Conservation (phyloP, 2,888 invertebrate genomes). For the Drosophila bunnanda region DNA sequence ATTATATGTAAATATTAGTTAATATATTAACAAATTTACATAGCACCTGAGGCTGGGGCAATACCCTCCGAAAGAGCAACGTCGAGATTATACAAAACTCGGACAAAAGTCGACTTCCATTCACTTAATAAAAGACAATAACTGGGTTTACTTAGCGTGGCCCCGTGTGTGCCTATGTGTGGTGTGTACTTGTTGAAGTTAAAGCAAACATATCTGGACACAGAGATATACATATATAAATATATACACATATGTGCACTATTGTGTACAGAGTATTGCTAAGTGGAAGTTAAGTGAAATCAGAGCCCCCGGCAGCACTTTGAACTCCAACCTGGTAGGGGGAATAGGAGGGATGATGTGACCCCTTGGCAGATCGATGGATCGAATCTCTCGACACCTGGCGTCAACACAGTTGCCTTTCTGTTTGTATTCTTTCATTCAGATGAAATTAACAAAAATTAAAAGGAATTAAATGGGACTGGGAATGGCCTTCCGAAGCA, state of each 20-base stretch:
- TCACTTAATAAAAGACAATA: constrained; percentile 74
- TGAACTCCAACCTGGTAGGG: constrained; percentile 29
- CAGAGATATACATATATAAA: constrained; percentile 4
- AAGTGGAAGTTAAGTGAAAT: constrained; percentile 46
- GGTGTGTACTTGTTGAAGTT: constrained; percentile 42
- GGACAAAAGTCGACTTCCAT: constrained; percentile 63
- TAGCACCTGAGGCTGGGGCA: not conserved
- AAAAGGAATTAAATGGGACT: not conserved
- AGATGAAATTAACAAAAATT: not conserved
- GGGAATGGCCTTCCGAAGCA: constrained; percentile 38
- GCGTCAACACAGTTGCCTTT: constrained; percentile 8
- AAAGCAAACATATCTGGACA: constrained; percentile 48
- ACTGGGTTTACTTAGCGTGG: constrained; percentile 59
- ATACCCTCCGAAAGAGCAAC: constrained; percentile 13
- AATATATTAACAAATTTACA: not conserved
- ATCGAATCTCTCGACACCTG: constrained; percentile 28
- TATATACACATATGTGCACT: not conserved
- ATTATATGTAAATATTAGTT: no score
- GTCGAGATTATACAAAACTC: constrained; percentile 29
- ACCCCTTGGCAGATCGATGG: constrained; percentile 7
- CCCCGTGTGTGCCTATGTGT: constrained; percentile 33
- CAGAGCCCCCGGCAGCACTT: constrained; percentile 43
- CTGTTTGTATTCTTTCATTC: constrained; percentile 24
- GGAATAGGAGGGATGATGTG: not conserved
- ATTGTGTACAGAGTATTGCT: constrained; percentile 25